Evolutionary conservation across 2,888 invertebrate species (phyloP).

Genomic region (Alloplasta piceator): DNA sequence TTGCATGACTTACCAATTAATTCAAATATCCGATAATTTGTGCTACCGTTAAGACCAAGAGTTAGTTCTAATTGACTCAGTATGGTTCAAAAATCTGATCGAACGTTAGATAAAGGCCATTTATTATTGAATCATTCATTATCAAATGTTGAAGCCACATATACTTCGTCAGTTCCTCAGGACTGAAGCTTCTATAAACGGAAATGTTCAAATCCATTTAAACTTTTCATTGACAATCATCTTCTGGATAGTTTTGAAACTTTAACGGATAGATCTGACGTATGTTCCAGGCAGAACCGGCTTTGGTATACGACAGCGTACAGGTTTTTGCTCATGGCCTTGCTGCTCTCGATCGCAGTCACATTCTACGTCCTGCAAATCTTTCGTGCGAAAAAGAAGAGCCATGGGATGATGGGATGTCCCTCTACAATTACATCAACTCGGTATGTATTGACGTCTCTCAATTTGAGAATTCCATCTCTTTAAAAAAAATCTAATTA

Average conservation of each 20-base stretch:
- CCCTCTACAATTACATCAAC: constrained; percentile 90
- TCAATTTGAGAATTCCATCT: too few relatives aligned
- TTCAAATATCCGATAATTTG: too few relatives aligned
- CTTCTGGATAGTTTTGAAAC: constrained; percentile 27
- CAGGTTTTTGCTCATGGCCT: constrained; percentile 92
- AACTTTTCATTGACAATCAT: background rate
- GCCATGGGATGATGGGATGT: constrained; percentile 91
- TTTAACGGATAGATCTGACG: constrained; percentile 54
- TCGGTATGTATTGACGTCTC: constrained; percentile 84
- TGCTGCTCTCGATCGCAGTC: constrained; percentile 89
- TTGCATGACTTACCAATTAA: too few relatives aligned
- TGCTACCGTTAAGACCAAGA: too few relatives aligned
- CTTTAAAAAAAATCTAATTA: background rate
- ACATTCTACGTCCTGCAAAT: constrained; percentile 88
- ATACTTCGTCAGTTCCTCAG: too few relatives aligned
- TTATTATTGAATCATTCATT: too few relatives aligned
- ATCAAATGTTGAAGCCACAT: too few relatives aligned
- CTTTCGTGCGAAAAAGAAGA: constrained; percentile 92
- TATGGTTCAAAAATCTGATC: too few relatives aligned
- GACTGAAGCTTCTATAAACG: too few relatives aligned
- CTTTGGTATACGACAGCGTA: constrained; percentile 93
- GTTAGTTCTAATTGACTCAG: too few relatives aligned
- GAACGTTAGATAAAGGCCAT: too few relatives aligned
- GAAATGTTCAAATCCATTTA: background rate
- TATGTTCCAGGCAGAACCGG: constrained; percentile 91